Base-by-base conservation (phyloP, 2,113 vertebrate species). In the Neotoma lepida region DNA sequence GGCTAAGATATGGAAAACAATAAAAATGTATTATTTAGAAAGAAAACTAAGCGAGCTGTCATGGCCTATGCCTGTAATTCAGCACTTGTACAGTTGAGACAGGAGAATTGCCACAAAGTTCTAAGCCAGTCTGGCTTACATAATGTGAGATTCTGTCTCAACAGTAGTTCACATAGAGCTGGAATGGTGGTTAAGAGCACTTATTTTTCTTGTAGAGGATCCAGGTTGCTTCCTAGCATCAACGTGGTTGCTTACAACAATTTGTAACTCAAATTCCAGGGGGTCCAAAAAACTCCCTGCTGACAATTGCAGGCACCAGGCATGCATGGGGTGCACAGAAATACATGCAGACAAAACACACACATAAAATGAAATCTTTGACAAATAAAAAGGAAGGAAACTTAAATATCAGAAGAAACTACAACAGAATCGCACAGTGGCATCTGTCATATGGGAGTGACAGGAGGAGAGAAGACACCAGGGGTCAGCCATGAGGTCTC, bases 401-500 rank as follows among this genome's bases (percentile, higher is more conserved):
- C 26, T 20, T 20, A 56, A 41, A 66, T 56, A 49, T 28, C 35
- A 26, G 54, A 61, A 89, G 61, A 86, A 22, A 22, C 9, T n/a
- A 61, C 77, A 22, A 0, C 15, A 61, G 0, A 49, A 30, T 5
- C 71, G 51, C 0, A 20, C 15, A 17, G 33, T 24, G 28, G 35
- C 44, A 88, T 73, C 2, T 46, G 9, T 77, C 56, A 13, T 9
- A 0, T 41, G 61, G 66, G 46, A 15, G 4, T 13, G 6, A 35
- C 17, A 2, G 10, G 28, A 4, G 8, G 22, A 2, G 1, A 41
- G 0, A 0, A 6, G 17, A 4, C 12, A 18, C 8, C 0, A 2
- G 17, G 41, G 35, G 0, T 15, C 17, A 2, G 9, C 33, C n/a
- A 0, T 0, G 0, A 4, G 35, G 33, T 15, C 22, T 54, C 39